phyloP scores from a whole-genome alignment of 1,140 invertebrate species.

The Panagrolaimus sp. region DNA sequence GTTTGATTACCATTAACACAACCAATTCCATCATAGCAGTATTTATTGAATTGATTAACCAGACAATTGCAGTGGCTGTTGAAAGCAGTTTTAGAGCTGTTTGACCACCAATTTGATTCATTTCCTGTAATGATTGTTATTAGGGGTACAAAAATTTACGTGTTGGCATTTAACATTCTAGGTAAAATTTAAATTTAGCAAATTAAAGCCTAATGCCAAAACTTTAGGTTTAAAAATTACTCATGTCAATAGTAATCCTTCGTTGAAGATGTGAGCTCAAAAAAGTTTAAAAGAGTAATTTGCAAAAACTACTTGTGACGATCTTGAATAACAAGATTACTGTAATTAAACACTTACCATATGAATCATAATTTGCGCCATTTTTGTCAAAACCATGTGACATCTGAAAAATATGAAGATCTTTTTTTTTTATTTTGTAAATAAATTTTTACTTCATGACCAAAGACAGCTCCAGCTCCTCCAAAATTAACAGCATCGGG shows the following conservation, averaged over 20 bases:
- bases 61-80: slow-evolving; percentile 17
- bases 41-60: slow-evolving; percentile 23
- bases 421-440: not conserved
- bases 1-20: slow-evolving; percentile 22
- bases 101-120: slow-evolving; percentile 18
- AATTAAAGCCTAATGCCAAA: no score
- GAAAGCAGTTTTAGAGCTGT: slow-evolving; percentile 7
- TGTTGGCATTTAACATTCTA: no score
- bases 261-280: no score
- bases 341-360: not conserved
- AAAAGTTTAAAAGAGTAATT: no score
- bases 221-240: no score
- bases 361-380: slow-evolving; percentile 17
- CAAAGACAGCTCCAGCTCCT: slow-evolving; percentile 22
- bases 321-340: no score
- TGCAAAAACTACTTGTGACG: no score
- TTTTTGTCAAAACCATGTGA: slow-evolving; percentile 24
- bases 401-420: slow-evolving; percentile 12
- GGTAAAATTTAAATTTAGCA: no score
- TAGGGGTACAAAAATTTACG: no score
- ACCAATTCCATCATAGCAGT: slow-evolving; percentile 14
- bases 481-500: slow-evolving; percentile 23
- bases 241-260: no score
- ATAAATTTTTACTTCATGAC: slow-evolving; percentile 15
- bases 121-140: no score